Evolutionary conservation across 2,797 vertebrate species (phyloP), one percentile per base, ranked within the genome.

Genomic region (Echiichthys vipera): DNA sequence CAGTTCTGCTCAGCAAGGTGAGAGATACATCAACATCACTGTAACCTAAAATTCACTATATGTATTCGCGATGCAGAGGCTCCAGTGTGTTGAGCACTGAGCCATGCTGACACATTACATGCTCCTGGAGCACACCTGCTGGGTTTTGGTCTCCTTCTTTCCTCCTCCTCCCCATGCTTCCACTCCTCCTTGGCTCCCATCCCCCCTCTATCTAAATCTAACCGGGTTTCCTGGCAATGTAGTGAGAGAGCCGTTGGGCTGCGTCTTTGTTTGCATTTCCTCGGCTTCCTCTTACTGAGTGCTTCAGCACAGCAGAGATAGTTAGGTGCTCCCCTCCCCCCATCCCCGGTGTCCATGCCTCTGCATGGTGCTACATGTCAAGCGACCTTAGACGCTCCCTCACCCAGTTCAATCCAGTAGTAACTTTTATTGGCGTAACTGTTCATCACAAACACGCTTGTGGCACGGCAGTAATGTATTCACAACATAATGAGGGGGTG

Each of bases 161-260:
- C 30, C 70, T 56, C 50, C 56, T 47, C 39, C 34, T 39, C 32
- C 55, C 39, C 18, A 64, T 54, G 24, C 61, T 18, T 54, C 17
- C 45, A 11, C 32, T 47, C 40, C 39, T 47, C 30, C 59, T 18
- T 15, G 0, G 36, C 14, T 9, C 30, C 76, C 65, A 51, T 64
- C 47, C 65, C 5, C 17, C 5, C 47, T 29, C 80, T 58, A 49
- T 65, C 84, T 78, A 78, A 77, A 80, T 82, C 65, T 81, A 81
- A 83, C 84, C 57, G 68, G 5, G 84, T 84, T 92, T 93, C 87
- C 86, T 93, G 89, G 80, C 90, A 85, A 72, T 92, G 89, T 84
- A 87, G 87, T 77, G 84, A 91, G 84, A 91, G 79, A 92, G 88
- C 87, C 91, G 92, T 94, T 94, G 90, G 84, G 89, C 92, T 86